These are phyloP conservation scores for Atherix ibis DNA, from an alignment of 2,888 invertebrate genomes.

Conservation along the genomic window DNA sequence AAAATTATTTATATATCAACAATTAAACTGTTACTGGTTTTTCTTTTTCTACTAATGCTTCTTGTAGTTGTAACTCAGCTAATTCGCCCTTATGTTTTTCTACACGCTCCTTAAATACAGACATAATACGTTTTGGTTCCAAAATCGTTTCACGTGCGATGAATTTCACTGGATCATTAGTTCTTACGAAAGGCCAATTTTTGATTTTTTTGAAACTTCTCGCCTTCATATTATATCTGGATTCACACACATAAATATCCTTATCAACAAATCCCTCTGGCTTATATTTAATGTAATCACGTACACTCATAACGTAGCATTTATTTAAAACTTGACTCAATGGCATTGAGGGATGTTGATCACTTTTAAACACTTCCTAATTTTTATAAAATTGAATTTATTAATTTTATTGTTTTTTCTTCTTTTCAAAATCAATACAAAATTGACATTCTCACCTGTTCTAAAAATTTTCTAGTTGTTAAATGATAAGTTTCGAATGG, in stretches of 20 bases:
- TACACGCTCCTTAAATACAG: slow-evolving; percentile 80
- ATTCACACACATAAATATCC: slow-evolving; percentile 95
- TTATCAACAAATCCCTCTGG: slow-evolving; percentile 81
- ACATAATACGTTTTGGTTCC: slow-evolving; percentile 75
- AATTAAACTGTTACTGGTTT: slow-evolving; percentile 47
- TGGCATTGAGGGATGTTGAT: slow-evolving; percentile 68
- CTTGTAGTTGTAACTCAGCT: slow-evolving; percentile 67
- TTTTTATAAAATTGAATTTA: background rate
- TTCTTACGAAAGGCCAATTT: slow-evolving; percentile 45
- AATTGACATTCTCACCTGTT: slow-evolving; percentile 38
- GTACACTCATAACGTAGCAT: slow-evolving; percentile 87
- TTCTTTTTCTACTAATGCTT: slow-evolving; percentile 69
- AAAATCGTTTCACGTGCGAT: slow-evolving; percentile 54
- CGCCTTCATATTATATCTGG: slow-evolving; percentile 72
- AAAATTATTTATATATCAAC: background rate
- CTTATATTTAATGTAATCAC: slow-evolving; percentile 79
- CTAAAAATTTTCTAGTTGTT: slow-evolving; percentile 85
- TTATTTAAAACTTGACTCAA: slow-evolving; percentile 72
- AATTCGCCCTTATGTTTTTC: slow-evolving; percentile 83
- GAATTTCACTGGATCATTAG: slow-evolving; percentile 45
- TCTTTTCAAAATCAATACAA: background rate
- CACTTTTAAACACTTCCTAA: slow-evolving; percentile 85
- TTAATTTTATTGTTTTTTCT: background rate
- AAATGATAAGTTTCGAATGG: slow-evolving; percentile 95
- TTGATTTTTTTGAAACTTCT: slow-evolving; percentile 90